Percentiles rank a stretch among this genome's conserved stretches.
Evolutionary conservation across 92 coral and sea anemone species (phyloP).

Genomic region (Micromussa lordhowensis): DNA sequence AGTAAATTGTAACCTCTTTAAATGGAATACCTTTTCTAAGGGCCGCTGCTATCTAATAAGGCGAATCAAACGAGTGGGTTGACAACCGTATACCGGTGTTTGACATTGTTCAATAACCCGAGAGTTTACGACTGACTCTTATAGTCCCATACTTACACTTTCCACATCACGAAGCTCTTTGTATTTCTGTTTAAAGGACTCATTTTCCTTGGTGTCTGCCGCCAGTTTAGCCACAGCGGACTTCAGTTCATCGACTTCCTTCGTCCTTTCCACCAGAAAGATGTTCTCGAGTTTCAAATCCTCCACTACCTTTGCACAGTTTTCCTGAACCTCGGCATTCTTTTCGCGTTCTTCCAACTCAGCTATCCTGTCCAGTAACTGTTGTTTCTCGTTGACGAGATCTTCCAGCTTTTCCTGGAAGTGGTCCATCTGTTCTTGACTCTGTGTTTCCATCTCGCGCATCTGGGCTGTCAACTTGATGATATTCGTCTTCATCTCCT

Average conservation of each 20-base stretch:
- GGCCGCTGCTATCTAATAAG: no score
- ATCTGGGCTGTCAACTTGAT: constrained; percentile 76
- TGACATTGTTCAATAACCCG: no score
- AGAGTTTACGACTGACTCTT: background rate
- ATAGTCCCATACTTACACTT: constrained; percentile 61
- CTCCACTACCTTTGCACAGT: constrained; percentile 55
- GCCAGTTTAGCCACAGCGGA: constrained; percentile 57
- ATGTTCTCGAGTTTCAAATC: constrained; percentile 74
- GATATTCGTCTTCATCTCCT: constrained; percentile 74
- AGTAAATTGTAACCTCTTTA: no score
- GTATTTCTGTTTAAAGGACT: constrained; percentile 64
- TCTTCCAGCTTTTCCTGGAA: constrained; percentile 63
- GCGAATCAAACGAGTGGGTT: no score
- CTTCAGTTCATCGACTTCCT: constrained; percentile 71
- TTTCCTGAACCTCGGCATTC: constrained; percentile 28
- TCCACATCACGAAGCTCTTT: constrained; percentile 61
- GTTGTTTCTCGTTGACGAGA: constrained; percentile 67
- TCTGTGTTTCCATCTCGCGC: constrained; percentile 73
- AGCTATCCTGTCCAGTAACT: constrained; percentile 61
- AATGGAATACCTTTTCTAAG: no score
- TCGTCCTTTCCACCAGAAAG: constrained; percentile 61
- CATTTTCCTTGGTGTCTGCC: constrained; percentile 69
- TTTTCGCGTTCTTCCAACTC: constrained; percentile 59
- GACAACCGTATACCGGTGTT: no score
- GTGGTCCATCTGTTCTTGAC: constrained; percentile 55